These are phyloP conservation scores for Enteromius treurensis DNA, from an alignment of 2,797 vertebrate genomes.

Conservation along the genomic window DNA sequence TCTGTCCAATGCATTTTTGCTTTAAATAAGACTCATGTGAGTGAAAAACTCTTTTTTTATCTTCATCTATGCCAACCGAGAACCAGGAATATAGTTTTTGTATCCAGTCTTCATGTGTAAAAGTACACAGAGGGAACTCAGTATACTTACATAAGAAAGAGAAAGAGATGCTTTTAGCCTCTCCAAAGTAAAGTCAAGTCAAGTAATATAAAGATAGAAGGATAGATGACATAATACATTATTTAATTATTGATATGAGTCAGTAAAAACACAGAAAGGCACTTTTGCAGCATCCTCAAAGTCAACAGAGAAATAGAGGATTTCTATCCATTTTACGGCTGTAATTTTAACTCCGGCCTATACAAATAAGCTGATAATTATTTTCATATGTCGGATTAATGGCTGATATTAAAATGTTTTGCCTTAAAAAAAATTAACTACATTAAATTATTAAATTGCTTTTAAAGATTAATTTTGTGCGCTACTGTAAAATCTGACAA, in stretches of 20 bases:
- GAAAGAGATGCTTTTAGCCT: conserved; percentile 13
- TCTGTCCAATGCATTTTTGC: background rate
- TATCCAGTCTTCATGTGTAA: background rate
- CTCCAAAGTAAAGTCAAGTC: background rate
- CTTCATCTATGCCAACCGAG: background rate
- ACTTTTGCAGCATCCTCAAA: background rate
- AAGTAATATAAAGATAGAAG: background rate
- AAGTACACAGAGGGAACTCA: background rate
- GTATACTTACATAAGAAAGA: conserved; percentile 14
- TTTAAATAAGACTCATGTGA: background rate
- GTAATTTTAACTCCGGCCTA: background rate
- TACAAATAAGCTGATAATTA: background rate
- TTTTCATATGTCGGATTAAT: background rate
- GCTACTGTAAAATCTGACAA: too few relatives aligned
- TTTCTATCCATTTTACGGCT: background rate
- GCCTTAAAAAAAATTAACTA: background rate
- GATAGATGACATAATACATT: background rate
- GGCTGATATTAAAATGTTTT: background rate
- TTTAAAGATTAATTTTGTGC: background rate
- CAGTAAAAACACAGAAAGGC: background rate
- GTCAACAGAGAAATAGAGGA: background rate
- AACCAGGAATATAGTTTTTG: background rate
- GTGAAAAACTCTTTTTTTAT: background rate
- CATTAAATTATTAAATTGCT: background rate
- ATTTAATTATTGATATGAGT: conserved; percentile 6